A percentile compares a stretch with the other conserved stretches of the same genome.
These are phyloP conservation scores for Pseudochaenichthys georgianus DNA, from an alignment of 2,797 vertebrate genomes.

Conservation along the genomic window DNA sequence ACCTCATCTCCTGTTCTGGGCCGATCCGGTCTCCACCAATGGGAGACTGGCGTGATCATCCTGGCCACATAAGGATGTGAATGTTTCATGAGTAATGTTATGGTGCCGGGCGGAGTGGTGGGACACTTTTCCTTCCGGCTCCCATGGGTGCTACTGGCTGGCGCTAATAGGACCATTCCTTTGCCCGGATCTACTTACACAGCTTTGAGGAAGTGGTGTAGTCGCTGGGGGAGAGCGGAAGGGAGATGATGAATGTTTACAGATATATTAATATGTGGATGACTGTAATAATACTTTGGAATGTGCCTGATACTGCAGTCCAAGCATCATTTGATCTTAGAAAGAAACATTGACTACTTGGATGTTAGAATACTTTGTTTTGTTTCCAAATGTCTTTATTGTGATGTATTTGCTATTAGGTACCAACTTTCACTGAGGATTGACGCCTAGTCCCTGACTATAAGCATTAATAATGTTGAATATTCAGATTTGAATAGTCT, in stretches of 20 bases:
- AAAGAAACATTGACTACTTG: not conserved
- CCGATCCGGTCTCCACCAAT: slow-evolving; percentile 83
- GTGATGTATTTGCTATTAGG: not conserved
- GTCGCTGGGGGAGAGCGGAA: slow-evolving; percentile 23
- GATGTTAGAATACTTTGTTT: not conserved
- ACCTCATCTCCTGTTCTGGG: slow-evolving; percentile 82
- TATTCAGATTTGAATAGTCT: too few species aligned
- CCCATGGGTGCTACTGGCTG: slow-evolving; percentile 70
- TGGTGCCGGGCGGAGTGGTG: slow-evolving; percentile 64
- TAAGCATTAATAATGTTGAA: not conserved
- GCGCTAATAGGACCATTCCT: slow-evolving; percentile 80
- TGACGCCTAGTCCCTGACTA: not conserved
- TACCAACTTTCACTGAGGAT: not conserved
- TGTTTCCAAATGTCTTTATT: not conserved
- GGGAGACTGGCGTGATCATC: slow-evolving; percentile 65
- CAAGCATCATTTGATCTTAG: slow-evolving; percentile 24
- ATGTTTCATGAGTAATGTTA: slow-evolving; percentile 85
- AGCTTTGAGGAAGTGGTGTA: slow-evolving; percentile 57
- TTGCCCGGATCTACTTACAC: slow-evolving; percentile 76
- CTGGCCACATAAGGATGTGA: slow-evolving; percentile 77
- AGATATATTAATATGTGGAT: slow-evolving; percentile 22
- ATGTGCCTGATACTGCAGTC: not conserved
- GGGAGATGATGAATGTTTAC: slow-evolving; percentile 37
- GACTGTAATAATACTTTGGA: slow-evolving; percentile 25
- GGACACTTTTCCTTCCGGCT: slow-evolving; percentile 67